Evolutionary conservation across 2,113 vertebrate species (phyloP).

Genomic region (Zosterops hypoxanthus): DNA sequence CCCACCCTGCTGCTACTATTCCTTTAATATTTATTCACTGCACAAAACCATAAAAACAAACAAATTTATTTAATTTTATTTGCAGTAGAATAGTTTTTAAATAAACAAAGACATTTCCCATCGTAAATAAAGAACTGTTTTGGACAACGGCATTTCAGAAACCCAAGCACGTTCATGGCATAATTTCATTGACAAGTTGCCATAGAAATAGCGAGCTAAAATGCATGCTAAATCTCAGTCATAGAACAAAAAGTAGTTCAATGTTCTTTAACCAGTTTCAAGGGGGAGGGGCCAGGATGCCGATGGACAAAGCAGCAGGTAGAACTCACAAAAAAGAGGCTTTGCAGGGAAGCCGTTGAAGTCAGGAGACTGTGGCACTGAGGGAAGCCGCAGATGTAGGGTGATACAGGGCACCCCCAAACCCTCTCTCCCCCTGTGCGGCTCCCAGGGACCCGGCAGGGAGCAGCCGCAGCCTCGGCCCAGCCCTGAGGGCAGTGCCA

Average conservation of each 20-base stretch:
- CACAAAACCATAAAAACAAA: neutral
- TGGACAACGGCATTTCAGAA: neutral
- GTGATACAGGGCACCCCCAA: neutral
- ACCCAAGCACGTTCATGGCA: neutral
- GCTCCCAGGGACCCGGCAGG: rapidly evolving
- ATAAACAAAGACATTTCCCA: neutral
- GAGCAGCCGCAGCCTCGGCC: neutral
- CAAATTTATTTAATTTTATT: neutral
- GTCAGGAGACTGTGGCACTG: rapidly evolving
- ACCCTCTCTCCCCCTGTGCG: rapidly evolving
- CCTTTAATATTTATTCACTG: neutral
- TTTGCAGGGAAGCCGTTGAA: neutral
- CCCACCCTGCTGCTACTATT: neutral
- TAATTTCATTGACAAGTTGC: neutral
- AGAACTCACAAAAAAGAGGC: neutral
- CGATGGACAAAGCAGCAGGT: neutral
- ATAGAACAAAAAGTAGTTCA: neutral
- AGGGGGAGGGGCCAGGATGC: neutral
- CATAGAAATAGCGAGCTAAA: neutral
- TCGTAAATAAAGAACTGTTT: neutral
- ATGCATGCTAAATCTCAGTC: neutral
- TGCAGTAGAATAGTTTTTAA: neutral
- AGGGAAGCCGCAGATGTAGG: too few species aligned
- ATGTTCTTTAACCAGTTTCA: neutral
- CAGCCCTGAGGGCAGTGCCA: neutral